Conservation (phyloP, 2,888 invertebrate species). For the Eristalinus aeneus region DNA sequence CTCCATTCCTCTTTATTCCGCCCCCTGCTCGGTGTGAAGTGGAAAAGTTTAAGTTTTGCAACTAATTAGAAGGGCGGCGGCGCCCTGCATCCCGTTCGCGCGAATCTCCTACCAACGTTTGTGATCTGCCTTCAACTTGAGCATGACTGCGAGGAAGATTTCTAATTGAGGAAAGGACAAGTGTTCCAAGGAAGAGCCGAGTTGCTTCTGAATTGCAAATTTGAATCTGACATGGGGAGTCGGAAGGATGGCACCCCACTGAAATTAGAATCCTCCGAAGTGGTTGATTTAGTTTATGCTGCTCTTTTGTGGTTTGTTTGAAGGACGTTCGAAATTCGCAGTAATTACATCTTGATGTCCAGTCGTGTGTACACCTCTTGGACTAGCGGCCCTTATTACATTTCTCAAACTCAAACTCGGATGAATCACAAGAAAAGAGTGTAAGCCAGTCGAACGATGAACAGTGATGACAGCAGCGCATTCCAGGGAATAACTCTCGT, state of each 20-base stretch:
- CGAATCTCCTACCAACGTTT: slow-evolving; percentile 2
- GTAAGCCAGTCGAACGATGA: not conserved
- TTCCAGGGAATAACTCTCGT: not conserved
- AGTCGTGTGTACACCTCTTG: not conserved
- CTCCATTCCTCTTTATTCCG: not conserved
- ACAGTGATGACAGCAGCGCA: not conserved
- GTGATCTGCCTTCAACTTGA: not conserved
- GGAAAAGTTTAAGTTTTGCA: slow-evolving; percentile 62
- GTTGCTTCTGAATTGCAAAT: slow-evolving; percentile 36
- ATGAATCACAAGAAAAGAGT: not conserved
- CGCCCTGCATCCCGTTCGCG: not conserved
- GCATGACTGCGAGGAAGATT: slow-evolving; percentile 8
- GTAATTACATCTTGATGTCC: not conserved
- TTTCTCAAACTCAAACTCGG: not conserved
- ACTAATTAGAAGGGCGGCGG: slow-evolving; percentile 48
- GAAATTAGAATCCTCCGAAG: slow-evolving; percentile 28
- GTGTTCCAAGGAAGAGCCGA: slow-evolving; percentile 13
- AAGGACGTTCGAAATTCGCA: not conserved
- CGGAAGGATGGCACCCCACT: slow-evolving; percentile 31
- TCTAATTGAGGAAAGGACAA: slow-evolving; percentile 61
- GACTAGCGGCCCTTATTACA: not conserved
- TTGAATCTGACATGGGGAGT: slow-evolving; percentile 10
- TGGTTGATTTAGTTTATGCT: not conserved
- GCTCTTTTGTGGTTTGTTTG: not conserved
- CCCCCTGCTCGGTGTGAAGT: slow-evolving; percentile 41